Conservation (phyloP, 2,888 invertebrate species). For the Julus scanicus region DNA sequence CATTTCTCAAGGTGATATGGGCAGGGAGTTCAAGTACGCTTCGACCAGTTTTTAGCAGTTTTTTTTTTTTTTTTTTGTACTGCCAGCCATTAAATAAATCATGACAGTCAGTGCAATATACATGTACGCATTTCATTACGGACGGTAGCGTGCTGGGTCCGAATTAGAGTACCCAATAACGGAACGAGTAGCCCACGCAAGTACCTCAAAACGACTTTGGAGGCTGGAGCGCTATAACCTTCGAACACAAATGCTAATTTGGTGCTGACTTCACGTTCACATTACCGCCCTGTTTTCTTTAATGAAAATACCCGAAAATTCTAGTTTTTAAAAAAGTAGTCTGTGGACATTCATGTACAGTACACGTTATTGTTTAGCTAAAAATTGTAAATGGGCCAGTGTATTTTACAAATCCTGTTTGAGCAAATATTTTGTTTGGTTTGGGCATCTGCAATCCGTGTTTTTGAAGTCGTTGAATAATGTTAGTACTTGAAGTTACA, state of each 20-base stretch:
- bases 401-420: no score
- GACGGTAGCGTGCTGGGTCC: conserved; percentile 38
- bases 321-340: neutral
- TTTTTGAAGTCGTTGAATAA: no score
- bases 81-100: conserved; percentile 12
- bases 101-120: conserved; percentile 8
- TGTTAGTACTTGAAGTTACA: no score
- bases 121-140: neutral
- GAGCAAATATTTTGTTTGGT: no score
- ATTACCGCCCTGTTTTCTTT: neutral
- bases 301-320: neutral
- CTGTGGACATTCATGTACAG: no score
- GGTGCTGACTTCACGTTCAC: neutral
- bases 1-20: conserved; percentile 19
- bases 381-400: no score
- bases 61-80: neutral
- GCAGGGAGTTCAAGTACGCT: conserved; percentile 25
- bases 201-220: conserved; percentile 1
- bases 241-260: neutral
- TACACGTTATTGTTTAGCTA: no score
- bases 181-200: neutral
- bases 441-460: no score
- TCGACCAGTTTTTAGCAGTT: neutral
- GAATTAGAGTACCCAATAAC: neutral
- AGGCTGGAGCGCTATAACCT: neutral